Base-by-base conservation (phyloP, 2,113 vertebrate species). In the Bos javanicus region DNA sequence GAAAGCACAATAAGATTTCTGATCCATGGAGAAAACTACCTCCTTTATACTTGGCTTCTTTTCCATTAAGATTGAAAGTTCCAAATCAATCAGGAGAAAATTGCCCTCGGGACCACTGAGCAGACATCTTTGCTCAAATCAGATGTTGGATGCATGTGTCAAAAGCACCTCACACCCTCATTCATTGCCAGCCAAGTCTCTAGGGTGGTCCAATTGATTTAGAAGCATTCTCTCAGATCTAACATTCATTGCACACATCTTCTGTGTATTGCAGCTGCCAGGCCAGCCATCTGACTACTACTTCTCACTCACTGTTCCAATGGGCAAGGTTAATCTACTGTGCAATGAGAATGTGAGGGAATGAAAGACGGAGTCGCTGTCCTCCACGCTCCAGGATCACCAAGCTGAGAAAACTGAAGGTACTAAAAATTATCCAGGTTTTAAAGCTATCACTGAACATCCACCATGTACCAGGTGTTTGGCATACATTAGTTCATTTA, bases 11-110 rank as follows among this genome's bases (percentile, higher is more conserved):
- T 19, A 89, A 96, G 36, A 87, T 94, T 91, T 90, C 91, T 93
- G 56, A 60, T 62, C 95, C 81, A 89, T 50, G 28, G 56, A 83
- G 43, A 95, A 96, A 94, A 67, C 60, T 80, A 90, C 43, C 67
- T 96, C 90, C 84, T 97, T 95, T 96, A 92, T 46, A 95, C 76
- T 97, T 91, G 86, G 91, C 88, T 96, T 96, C 85, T 98, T 94
- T 97, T 97, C 97, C 97, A 97, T 97, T 98, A 97, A 97, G 93
- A 97, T 95, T 3, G 26, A 95, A 98, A 97, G 97, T 74, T 97
- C 60, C 93, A 95, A 97, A 96, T 97, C 96, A 97, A 95, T 98
- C 97, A 97, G 94, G 94, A 98, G 96, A 97, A 98, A 98, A 97
- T 97, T 97, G 95, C 97, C 97, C 97, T 98, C 0, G 86, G 97